Base-by-base conservation (phyloP, 2,888 invertebrate species). In the Drosophila ustulata region DNA sequence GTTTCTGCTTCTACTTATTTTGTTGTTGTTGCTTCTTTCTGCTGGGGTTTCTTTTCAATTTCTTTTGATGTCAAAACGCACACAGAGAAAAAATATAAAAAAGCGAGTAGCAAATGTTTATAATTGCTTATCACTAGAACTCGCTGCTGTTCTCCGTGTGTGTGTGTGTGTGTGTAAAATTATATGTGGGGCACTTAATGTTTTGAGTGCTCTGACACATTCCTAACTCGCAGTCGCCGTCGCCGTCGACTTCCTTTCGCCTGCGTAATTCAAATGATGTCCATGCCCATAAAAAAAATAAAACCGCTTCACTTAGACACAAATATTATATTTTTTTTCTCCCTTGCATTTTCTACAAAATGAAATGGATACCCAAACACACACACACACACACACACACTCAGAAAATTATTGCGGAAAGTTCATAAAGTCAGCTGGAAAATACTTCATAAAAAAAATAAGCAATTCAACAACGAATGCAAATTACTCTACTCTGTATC, bases 111-210 rank as follows among this genome's bases (percentile, higher is more conserved):
- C 74, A 74, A 78, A 83, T 78, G 75, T 75, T 75, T 79, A 77
- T 79, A 86, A 78, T 83, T 86, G 78, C 78, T 81, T 83, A 83
- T 81, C 84, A 72, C 66, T 68, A 66, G 58, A 71, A 70, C 69
- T 47, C 57, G 64, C 61, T 70, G 39, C 64, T 73, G 34, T 18
- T n/a, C 7, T 25, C 34, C n/a, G 11, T 18, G 18, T 18, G 18
- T 18, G 39, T 51, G 13, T 34, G 41, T 58, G 13, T 50, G 23
- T 59, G 23, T 23, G n/a, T 50, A 28, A 51, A 45, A 37, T 66
- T 56, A 56, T 65, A 56, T 70, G 58, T 71, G 41, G 78, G 63
- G 53, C 78, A 75, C 49, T 68, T 56, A 46, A 55, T 52, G 51
- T 23, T 52, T 18, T 55, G 34, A 50, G 66, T 53, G 61, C 55